Percentiles rank a stretch among this genome's conserved stretches.
Evolutionary conservation across 1,140 invertebrate genomes (phyloP).

Genomic region (Pseudomyrmex flavicornis): DNA sequence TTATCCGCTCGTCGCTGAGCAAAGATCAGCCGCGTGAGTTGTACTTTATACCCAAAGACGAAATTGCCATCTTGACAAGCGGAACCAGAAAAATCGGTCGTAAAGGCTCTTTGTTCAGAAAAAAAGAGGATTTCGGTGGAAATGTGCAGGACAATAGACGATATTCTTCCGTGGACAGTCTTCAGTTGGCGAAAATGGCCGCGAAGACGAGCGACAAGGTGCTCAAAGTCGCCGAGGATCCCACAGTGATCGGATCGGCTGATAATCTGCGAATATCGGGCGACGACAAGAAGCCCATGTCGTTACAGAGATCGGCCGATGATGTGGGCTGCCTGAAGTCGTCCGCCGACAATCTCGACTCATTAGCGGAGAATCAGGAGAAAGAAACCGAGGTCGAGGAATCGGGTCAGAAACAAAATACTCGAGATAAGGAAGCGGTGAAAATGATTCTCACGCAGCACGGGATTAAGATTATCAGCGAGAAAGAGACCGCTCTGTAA

Average conservation of each 20-base stretch:
- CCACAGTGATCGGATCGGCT: slow-evolving; percentile 78
- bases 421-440: slow-evolving; percentile 88
- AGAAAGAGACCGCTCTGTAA: slow-evolving; percentile 90
- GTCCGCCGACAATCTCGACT: slow-evolving; percentile 78
- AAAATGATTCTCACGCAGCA: slow-evolving; percentile 90
- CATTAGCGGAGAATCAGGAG: slow-evolving; percentile 68
- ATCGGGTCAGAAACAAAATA: slow-evolving; percentile 75
- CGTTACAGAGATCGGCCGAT: slow-evolving; percentile 79
- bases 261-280: slow-evolving; percentile 78
- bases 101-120: slow-evolving; percentile 77
- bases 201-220: slow-evolving; percentile 73
- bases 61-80: slow-evolving; percentile 73
- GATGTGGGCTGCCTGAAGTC: slow-evolving; percentile 79
- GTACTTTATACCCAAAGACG: slow-evolving; percentile 76
- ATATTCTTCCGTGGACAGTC: slow-evolving; percentile 82
- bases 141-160: slow-evolving; percentile 75
- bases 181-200: slow-evolving; percentile 74
- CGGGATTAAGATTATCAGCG: slow-evolving; percentile 91
- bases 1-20: slow-evolving; percentile 5
- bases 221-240: slow-evolving; percentile 66
- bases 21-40: slow-evolving; percentile 47
- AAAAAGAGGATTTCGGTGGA: slow-evolving; percentile 47
- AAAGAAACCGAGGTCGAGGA: slow-evolving; percentile 66
- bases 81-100: slow-evolving; percentile 71
- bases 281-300: slow-evolving; percentile 70